phyloP scores from a whole-genome alignment of 53 echinoderm and acorn worm species.

The Holothuria leucospilota region DNA sequence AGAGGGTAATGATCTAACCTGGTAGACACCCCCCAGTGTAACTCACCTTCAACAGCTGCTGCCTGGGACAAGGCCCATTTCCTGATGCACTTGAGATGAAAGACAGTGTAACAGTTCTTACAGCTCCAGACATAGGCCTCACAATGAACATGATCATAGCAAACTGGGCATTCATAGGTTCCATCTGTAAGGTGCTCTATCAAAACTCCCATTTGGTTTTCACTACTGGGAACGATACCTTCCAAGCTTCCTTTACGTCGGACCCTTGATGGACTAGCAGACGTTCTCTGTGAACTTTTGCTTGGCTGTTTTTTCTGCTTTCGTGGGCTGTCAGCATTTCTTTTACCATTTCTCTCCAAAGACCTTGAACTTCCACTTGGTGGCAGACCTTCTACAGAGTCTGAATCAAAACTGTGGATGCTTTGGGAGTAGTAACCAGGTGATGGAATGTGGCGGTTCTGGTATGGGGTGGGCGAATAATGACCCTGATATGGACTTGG shows the following conservation, averaged over 20 bases:
- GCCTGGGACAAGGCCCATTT: conserved; percentile 92
- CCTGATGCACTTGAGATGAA: conserved; percentile 91
- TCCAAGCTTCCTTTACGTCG: not conserved
- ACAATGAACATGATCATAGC: conserved; percentile 81
- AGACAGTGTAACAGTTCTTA: conserved; percentile 88
- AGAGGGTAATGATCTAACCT: too few relatives aligned
- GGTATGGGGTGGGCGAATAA: conserved; percentile 34
- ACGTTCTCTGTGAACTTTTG: not conserved
- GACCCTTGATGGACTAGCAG: conserved; percentile 29
- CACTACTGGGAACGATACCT: conserved; percentile 25
- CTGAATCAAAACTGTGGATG: not conserved
- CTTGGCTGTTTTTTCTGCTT: conserved; percentile 35
- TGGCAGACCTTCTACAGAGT: conserved; percentile 23
- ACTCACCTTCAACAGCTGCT: conserved; percentile 80
- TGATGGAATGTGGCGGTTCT: not conserved
- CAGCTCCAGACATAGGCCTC: conserved; percentile 90
- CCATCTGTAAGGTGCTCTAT: conserved; percentile 91
- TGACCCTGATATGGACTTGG: not conserved
- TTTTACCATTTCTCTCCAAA: conserved; percentile 23
- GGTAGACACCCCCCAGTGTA: too few relatives aligned
- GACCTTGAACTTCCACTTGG: conserved; percentile 16
- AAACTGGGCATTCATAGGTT: conserved; percentile 89
- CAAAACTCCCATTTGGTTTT: conserved; percentile 86
- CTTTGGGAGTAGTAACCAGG: conserved; percentile 24
- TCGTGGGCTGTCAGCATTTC: conserved; percentile 26